A percentile compares a stretch with the other conserved stretches of the same genome.
phyloP scores from a whole-genome alignment of 1,140 invertebrate genomes.

The Uloborus diversus region DNA sequence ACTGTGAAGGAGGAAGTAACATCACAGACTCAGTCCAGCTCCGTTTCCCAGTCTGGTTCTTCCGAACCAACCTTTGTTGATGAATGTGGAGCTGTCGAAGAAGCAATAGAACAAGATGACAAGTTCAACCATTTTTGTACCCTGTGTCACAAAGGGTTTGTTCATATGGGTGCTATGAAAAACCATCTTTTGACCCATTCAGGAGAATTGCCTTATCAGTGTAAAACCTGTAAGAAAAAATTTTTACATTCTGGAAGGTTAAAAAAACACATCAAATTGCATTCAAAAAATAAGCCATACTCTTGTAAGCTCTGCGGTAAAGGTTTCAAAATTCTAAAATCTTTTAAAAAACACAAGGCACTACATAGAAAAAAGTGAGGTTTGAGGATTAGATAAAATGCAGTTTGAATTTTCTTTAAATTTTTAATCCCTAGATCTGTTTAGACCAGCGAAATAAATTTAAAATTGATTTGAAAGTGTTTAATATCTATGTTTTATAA shows the following conservation, averaged over 20 bases:
- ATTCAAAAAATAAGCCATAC: not conserved
- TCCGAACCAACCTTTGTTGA: not conserved
- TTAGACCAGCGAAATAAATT: no score
- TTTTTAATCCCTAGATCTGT: not conserved
- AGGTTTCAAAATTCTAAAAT: not conserved
- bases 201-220: conserved; percentile 7
- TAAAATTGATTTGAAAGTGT: no score
- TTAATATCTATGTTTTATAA: no score
- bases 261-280: conserved; percentile 7
- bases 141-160: conserved; percentile 33
- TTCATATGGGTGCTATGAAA: conserved; percentile 2
- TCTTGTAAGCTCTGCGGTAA: not conserved
- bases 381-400: no score
- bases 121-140: conserved; percentile 25
- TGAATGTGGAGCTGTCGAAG: not conserved
- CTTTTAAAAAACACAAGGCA: not conserved
- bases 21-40: no score
- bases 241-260: conserved; percentile 2
- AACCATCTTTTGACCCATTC: conserved; percentile 15
- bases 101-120: not conserved
- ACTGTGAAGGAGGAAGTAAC: no score
- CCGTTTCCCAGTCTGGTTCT: no score
- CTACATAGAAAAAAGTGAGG: not conserved
- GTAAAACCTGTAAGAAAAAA: not conserved
- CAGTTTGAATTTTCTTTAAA: not conserved